Evolutionary conservation across 2,888 invertebrate species (phyloP).

Genomic region (Platycheirus albimanus): DNA sequence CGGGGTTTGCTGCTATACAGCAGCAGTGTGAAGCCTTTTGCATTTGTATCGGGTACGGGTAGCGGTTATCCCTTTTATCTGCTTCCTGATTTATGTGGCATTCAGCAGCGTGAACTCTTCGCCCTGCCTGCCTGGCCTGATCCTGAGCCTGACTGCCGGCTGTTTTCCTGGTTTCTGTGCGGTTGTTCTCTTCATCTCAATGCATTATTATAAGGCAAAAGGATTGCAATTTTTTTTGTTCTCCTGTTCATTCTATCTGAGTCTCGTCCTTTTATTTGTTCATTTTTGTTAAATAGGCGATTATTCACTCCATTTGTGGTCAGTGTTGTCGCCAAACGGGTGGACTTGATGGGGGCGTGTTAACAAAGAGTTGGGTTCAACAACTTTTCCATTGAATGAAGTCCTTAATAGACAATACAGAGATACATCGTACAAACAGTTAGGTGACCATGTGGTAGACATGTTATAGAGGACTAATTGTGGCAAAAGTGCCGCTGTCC

Average conservation of each 20-base stretch:
- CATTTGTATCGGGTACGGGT: slow-evolving; percentile 48
- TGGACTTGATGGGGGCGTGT: neutral
- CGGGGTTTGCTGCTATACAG: neutral
- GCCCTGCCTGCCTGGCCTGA: slow-evolving; percentile 29
- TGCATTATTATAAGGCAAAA: too few relatives aligned
- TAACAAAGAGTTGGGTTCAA: slow-evolving; percentile 43
- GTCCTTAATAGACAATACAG: slow-evolving; percentile 1
- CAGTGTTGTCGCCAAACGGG: slow-evolving; percentile 28
- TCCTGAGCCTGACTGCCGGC: slow-evolving; percentile 48
- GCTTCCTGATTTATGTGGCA: slow-evolving; percentile 68
- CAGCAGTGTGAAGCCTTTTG: slow-evolving; percentile 48
- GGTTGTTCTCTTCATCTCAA: slow-evolving; percentile 43
- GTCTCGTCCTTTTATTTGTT: slow-evolving; percentile 7
- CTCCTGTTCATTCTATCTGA: neutral
- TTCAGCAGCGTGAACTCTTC: slow-evolving; percentile 54
- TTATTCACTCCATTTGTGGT: slow-evolving; percentile 69
- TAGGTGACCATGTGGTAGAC: neutral
- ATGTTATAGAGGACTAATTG: slow-evolving; percentile 23
- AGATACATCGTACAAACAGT: neutral
- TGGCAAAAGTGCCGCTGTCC: neutral
- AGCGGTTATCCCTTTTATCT: slow-evolving; percentile 63
- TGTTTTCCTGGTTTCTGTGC: slow-evolving; percentile 66
- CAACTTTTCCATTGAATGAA: slow-evolving; percentile 53
- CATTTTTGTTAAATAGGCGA: slow-evolving; percentile 58
- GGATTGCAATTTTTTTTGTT: too few relatives aligned